These are phyloP conservation scores for Tragopan temminckii DNA, from an alignment of 2,797 vertebrate species.

Conservation along the genomic window DNA sequence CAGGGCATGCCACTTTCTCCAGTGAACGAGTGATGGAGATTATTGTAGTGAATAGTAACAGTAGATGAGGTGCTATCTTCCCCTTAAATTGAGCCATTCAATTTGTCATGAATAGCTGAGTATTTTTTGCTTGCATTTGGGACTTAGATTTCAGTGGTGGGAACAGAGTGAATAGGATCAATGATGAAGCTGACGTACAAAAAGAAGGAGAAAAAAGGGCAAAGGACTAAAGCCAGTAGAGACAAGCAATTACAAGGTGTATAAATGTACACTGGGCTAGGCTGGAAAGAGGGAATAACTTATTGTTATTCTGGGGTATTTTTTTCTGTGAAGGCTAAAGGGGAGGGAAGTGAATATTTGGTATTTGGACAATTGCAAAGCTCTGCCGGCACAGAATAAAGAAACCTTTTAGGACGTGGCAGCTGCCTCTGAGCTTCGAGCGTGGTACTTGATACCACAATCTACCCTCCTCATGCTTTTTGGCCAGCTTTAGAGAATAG, in stretches of 20 bases:
- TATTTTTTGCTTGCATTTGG: slow-evolving; percentile 68
- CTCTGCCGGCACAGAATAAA: slow-evolving; percentile 81
- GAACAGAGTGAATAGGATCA: slow-evolving; percentile 78
- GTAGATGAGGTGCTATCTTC: slow-evolving; percentile 62
- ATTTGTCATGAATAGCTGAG: slow-evolving; percentile 76
- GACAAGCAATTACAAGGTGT: slow-evolving; percentile 83
- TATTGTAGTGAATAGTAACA: slow-evolving; percentile 59
- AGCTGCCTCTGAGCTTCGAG: slow-evolving; percentile 80
- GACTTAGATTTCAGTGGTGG: slow-evolving; percentile 80
- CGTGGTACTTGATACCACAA: slow-evolving; percentile 84
- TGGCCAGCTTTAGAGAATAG: slow-evolving; percentile 80
- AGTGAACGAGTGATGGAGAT: slow-evolving; percentile 16
- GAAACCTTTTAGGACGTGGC: slow-evolving; percentile 80
- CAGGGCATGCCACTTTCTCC: slow-evolving; percentile 41
- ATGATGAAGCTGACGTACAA: slow-evolving; percentile 83
- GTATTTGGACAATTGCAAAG: slow-evolving; percentile 70
- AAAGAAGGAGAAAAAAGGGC: slow-evolving; percentile 79
- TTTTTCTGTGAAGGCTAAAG: slow-evolving; percentile 69
- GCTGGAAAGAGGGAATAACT: slow-evolving; percentile 62
- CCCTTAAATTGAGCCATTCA: slow-evolving; percentile 75
- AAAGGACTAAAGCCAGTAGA: slow-evolving; percentile 78
- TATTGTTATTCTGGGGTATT: slow-evolving; percentile 62
- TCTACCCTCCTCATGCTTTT: slow-evolving; percentile 73
- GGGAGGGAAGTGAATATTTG: slow-evolving; percentile 73
- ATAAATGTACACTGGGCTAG: slow-evolving; percentile 70